Evolutionary conservation across 64 coral and sea anemone genomes (phyloP).

Genomic region (Porites lutea): DNA sequence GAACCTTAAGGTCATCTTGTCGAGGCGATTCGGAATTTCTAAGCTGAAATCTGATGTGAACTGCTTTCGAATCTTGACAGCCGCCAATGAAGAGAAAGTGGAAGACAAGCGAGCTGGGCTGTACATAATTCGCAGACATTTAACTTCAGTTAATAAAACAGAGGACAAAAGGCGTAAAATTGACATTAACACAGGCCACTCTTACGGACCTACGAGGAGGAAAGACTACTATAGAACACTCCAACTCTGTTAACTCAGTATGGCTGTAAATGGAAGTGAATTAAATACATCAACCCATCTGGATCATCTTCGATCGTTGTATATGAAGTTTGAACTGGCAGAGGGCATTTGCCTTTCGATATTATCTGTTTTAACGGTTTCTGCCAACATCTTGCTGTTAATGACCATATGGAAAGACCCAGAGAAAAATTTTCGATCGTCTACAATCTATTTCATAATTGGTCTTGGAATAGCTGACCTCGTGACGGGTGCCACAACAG

Average conservation of each 20-base stretch:
- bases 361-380: conserved; percentile 68
- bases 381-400: conserved; percentile 75
- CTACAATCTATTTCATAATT: conserved; percentile 76
- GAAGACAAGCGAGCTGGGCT: background rate
- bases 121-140: background rate
- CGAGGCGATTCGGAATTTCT: too few species aligned
- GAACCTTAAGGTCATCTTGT: too few species aligned
- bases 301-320: conserved; percentile 36
- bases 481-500: conserved; percentile 77
- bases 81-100: background rate
- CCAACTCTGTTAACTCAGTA: background rate
- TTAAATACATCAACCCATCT: background rate
- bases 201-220: background rate
- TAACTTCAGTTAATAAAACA: background rate
- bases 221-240: too few species aligned
- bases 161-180: background rate
- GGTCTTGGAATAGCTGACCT: conserved; percentile 85
- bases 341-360: conserved; percentile 68
- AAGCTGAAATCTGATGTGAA: background rate
- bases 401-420: conserved; percentile 75
- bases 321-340: conserved; percentile 76
- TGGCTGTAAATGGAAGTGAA: conserved; percentile 9
- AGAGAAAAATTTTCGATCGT: conserved; percentile 63
- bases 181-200: background rate
- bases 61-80: background rate